Evolutionary conservation across 1,140 invertebrate species (phyloP), one percentile per base, ranked within the genome.

Genomic region (Eufriesea mexicana): DNA sequence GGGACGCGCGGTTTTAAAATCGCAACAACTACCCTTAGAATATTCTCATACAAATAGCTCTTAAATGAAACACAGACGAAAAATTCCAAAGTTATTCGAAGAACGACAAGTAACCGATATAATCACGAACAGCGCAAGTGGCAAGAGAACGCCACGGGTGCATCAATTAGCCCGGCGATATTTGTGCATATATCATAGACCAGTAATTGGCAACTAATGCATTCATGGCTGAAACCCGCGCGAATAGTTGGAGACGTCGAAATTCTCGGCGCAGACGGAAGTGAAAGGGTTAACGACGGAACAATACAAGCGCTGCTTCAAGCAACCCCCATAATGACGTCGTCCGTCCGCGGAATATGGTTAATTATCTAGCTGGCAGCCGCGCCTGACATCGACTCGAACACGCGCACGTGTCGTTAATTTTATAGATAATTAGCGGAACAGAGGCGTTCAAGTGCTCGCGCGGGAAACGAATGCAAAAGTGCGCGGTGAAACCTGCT

Each of bases 391-490:
- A 81, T 47, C 55, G 71, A 57, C 57, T 81, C 66, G 79, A 64
- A 68, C 70, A 23, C 20, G 23, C 35, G 47, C 51, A 64, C 78
- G 55, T 59, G 79, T 70, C 83, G 54, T 75, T 84, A 84, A 84
- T 84, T 84, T 82, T 81, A 74, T 70, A 71, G 71, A 74, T 85
- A 85, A 85, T 85, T 85, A 85, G 72, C 47, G 79, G 55, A 61
- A 70, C 51, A 57, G 59, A 55, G 55, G 42, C 23, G 68, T 51
- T 66, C 68, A 47, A 51, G 54, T 35, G 61, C 59, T 55, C 42
- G 68, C 55, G 42, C 57, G 14, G 57, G 59, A 28, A 80, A 80
- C 70, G 83, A 84, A 84, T 84, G 79, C 79, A 76, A 84, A 84
- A 84, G 72, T 73, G 66, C 62, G 79, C 79, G 10, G 25, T 57